These are phyloP conservation scores for Drosophila lacicola DNA, from an alignment of 2,888 invertebrate genomes.

Conservation along the genomic window DNA sequence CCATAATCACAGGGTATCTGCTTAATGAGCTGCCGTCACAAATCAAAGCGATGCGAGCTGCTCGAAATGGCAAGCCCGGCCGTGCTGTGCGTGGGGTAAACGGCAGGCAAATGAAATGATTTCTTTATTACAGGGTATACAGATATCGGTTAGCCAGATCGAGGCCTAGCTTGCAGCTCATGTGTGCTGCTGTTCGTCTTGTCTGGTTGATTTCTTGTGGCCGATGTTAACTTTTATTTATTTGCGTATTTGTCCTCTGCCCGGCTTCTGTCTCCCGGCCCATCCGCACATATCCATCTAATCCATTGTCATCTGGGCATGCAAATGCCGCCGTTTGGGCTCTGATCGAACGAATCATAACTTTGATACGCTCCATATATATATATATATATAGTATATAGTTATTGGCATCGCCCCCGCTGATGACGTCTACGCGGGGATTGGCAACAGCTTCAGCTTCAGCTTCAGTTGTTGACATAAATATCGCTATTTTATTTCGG, in stretches of 20 bases:
- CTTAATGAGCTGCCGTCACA: constrained; percentile 31
- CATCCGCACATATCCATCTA: constrained; percentile 33
- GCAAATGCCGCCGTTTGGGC: constrained; percentile 53
- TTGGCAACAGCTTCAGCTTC: background rate
- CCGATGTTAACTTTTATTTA: constrained; percentile 77
- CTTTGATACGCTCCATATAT: constrained; percentile 20
- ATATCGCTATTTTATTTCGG: constrained; percentile 78
- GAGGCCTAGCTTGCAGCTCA: constrained; percentile 25
- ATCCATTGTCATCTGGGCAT: constrained; percentile 58
- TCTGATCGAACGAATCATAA: constrained; percentile 58
- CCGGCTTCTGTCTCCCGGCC: constrained; percentile 4
- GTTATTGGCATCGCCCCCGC: constrained; percentile 41
- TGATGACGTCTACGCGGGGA: constrained; percentile 19
- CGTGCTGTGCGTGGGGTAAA: background rate
- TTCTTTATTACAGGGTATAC: constrained; percentile 31
- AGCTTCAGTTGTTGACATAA: constrained; percentile 51
- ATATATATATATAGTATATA: background rate
- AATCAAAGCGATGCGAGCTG: constrained; percentile 1
- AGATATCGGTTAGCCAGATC: background rate
- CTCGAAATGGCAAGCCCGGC: constrained; percentile 2
- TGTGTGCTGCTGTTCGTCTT: constrained; percentile 22
- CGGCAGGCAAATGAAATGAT: constrained; percentile 10
- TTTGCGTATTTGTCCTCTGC: constrained; percentile 47
- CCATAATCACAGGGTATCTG: constrained; percentile 16
- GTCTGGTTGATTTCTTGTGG: constrained; percentile 68